Percentiles rank a stretch among this genome's conserved stretches.
These are phyloP conservation scores for Phalloptychus januarius DNA, from an alignment of 2,797 vertebrate species.

Conservation along the genomic window DNA sequence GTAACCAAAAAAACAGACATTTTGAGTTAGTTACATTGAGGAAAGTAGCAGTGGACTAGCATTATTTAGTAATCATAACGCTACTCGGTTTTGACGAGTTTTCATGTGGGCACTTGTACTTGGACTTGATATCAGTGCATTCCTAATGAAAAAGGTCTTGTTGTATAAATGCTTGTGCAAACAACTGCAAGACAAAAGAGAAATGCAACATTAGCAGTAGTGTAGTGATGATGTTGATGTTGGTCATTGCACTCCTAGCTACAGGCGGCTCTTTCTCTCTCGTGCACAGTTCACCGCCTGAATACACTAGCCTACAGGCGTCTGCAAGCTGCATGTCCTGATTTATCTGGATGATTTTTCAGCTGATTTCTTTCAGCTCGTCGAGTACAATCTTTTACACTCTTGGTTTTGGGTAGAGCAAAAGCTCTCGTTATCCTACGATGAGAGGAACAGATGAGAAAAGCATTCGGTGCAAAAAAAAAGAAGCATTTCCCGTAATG, in stretches of 20 bases:
- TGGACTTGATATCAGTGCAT: neutral
- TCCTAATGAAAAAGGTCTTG: neutral
- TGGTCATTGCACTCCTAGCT: conserved; percentile 28
- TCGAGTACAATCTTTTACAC: conserved; percentile 6
- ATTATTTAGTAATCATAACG: neutral
- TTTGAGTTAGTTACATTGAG: neutral
- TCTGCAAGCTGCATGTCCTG: conserved; percentile 1
- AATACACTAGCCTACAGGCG: conserved; percentile 17
- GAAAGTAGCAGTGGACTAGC: neutral
- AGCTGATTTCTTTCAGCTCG: conserved; percentile 24
- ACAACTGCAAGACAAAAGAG: neutral
- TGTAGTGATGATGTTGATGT: conserved; percentile 10
- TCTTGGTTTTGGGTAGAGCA: conserved; percentile 17
- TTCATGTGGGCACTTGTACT: neutral
- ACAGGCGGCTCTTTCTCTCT: conserved; percentile 15
- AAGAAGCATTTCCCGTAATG: neutral
- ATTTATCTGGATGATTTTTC: conserved; percentile 26
- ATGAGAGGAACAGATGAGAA: neutral
- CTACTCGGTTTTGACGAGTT: neutral
- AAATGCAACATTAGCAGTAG: conserved; percentile 21
- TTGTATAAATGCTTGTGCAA: neutral
- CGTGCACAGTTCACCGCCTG: conserved; percentile 22
- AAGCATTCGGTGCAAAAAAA: neutral
- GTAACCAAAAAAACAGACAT: neutral
- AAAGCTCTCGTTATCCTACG: conserved; percentile 1